Evolutionary conservation across 1,140 invertebrate genomes (phyloP).

Genomic region (Camponotus floridanus): DNA sequence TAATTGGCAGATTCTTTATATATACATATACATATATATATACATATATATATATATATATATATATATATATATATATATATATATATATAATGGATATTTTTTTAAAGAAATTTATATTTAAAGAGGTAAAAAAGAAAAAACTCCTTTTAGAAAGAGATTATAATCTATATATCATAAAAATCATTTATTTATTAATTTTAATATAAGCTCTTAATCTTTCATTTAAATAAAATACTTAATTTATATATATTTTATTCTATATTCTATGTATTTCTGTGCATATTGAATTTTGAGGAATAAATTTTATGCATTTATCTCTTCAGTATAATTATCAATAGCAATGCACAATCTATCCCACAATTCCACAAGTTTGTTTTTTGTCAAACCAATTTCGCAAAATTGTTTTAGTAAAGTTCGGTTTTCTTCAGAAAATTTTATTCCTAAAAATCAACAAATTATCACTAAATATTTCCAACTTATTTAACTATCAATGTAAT

Average conservation of each 20-base stretch:
- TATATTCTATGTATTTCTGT: neutral
- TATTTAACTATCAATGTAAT: neutral
- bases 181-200: neutral
- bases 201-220: neutral
- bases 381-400: conserved; percentile 13
- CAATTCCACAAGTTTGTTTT: conserved; percentile 13
- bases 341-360: conserved; percentile 51
- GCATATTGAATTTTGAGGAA: neutral
- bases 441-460: conserved; percentile 53
- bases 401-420: conserved; percentile 48
- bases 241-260: neutral
- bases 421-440: conserved; percentile 58
- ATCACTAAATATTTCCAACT: neutral
- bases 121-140: no score
- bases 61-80: neutral
- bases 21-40: no score
- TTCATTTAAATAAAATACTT: neutral
- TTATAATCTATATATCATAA: no score
- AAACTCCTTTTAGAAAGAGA: no score
- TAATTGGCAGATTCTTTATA: neutral
- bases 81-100: no score
- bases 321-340: conserved; percentile 34
- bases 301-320: neutral
- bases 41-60: neutral
- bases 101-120: no score